Conservation (phyloP, 2,113 vertebrate genomes). For the Aldabrachelys gigantea region DNA sequence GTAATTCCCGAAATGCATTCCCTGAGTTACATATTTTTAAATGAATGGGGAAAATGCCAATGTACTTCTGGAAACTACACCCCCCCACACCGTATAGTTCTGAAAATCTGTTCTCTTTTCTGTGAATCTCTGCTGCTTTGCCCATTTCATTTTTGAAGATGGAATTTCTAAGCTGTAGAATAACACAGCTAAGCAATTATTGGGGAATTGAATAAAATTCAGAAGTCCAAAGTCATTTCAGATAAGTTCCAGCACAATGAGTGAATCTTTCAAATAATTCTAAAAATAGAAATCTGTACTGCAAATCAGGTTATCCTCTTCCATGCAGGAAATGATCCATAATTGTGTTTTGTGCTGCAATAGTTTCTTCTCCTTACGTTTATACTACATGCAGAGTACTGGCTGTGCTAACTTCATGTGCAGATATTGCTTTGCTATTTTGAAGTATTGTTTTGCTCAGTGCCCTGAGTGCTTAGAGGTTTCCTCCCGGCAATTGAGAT, state of each 20-base stretch:
- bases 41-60: constrained; percentile 10
- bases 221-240: constrained; percentile 28
- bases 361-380: neutral
- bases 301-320: neutral
- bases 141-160: constrained; percentile 9
- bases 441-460: neutral
- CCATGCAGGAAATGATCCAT: neutral
- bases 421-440: neutral
- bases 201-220: constrained; percentile 17
- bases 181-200: constrained; percentile 1
- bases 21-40: constrained; percentile 55
- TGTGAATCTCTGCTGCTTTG: neutral
- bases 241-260: neutral
- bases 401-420: accelerated
- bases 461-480: constrained; percentile 20
- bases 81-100: neutral
- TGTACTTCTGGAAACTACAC: constrained; percentile 23
- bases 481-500: constrained; percentile 37
- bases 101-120: neutral
- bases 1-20: constrained; percentile 40
- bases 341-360: neutral
- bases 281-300: neutral
- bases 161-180: constrained; percentile 24
- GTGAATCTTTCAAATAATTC: neutral
- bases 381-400: neutral